Base-by-base conservation (phyloP, 2,888 invertebrate species). In the Laspeyria flexula region DNA sequence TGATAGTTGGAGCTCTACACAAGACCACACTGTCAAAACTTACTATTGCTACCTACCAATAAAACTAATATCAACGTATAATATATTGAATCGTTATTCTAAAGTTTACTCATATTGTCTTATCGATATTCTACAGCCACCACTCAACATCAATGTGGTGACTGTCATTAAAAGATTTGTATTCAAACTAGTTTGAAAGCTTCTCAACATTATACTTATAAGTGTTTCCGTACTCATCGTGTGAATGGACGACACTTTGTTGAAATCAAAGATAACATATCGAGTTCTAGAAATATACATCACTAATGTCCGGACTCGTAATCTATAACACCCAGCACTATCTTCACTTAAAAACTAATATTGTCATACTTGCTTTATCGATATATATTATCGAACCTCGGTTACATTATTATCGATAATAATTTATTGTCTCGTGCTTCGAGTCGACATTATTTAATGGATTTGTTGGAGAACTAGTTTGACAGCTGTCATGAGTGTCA, bases 381-480 rank as follows among this genome's bases (percentile, higher is more conserved):
- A n/a, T 23, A 12, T 27, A 9, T 29, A 34, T n/a, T n/a, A 47
- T 34, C 40, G 27, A 4, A 25, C 12, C 11, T 30, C 5, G 11
- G 18, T 9, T 16, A 13, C 6, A 1, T 40, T 46, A 41, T 41
- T 27, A 18, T n/a, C n/a, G n/a, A n/a, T n/a, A n/a, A 4, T 10
- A 27, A 40, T 21, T 34, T 34, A 29, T 21, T 34, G 27, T 34
- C 31, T 10, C n/a, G n/a, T 18, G 18, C 29, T 49, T 53, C 37
- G 25, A 44, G 42, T 47, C 44, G 18, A 37, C 30, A 25, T 25
- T 13, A n/a, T 43, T 38, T 54, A 42, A 60, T 44, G 44, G 55
- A 67, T 60, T 52, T 59, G 62, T 71, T 65, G 62, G 38, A 34
- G 21, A 55, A 60, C 59, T 52, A 41, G 65, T 71, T 62, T 60